Conservation (phyloP, 2,888 invertebrate species). For the Trichogramma dendrolimi region DNA sequence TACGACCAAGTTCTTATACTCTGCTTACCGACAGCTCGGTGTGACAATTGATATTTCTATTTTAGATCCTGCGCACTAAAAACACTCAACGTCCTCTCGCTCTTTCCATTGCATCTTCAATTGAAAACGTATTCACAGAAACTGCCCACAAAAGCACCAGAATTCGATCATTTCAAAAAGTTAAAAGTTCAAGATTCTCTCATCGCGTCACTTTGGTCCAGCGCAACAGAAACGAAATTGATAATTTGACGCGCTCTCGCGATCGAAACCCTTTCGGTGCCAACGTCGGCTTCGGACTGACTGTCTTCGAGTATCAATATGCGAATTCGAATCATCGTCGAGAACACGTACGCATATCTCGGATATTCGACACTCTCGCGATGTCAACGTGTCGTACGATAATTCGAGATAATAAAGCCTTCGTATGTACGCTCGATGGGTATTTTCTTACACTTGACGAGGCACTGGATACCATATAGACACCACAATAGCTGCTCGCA, state of each 20-base stretch:
- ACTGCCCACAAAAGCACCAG: too few relatives aligned
- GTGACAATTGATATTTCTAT: background rate
- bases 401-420: background rate
- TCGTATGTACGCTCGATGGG: too few relatives aligned
- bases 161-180: too few relatives aligned
- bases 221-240: too few relatives aligned
- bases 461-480: too few relatives aligned
- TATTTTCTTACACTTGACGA: too few relatives aligned
- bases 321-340: background rate
- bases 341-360: constrained; percentile 9
- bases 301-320: constrained; percentile 3
- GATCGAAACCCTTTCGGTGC: background rate
- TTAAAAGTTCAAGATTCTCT: too few relatives aligned
- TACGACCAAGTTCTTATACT: constrained; percentile 26
- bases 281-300: constrained; percentile 10
- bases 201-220: too few relatives aligned
- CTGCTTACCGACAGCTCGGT: constrained; percentile 26
- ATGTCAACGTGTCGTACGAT: constrained; percentile 13
- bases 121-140: too few relatives aligned
- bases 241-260: background rate
- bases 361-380: constrained; percentile 10
- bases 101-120: too few relatives aligned
- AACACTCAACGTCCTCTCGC: background rate
- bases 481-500: too few relatives aligned
- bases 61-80: background rate